phyloP scores from a whole-genome alignment of 2,888 invertebrate species.

The Doris montereyensis region DNA sequence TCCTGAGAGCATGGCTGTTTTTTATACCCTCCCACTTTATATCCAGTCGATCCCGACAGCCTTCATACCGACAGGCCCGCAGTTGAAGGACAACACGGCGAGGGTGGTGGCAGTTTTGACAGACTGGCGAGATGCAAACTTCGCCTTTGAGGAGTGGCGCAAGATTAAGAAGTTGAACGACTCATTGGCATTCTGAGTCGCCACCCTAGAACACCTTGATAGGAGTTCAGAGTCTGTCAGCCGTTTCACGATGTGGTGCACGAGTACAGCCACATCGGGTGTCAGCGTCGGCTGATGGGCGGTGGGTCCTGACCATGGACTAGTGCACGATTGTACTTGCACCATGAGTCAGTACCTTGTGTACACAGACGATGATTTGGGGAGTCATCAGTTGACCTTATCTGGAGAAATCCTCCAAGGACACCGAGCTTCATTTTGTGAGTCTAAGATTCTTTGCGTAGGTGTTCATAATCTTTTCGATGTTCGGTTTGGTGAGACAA shows the following conservation, averaged over 20 bases:
- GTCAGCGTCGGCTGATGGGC: not conserved
- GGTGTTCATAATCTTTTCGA: constrained; percentile 16
- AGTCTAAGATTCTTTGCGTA: constrained; percentile 8
- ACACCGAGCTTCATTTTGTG: not conserved
- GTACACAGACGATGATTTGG: not conserved
- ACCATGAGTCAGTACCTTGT: no score
- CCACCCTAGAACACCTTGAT: constrained; percentile 13
- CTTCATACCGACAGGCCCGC: no score
- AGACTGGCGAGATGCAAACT: not conserved
- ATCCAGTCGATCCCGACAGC: no score
- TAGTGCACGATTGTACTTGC: no score
- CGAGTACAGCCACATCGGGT: no score
- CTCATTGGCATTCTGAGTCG: constrained; percentile 35
- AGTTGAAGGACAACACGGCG: not conserved
- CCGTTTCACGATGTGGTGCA: not conserved
- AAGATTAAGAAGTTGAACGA: constrained; percentile 18
- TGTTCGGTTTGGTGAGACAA: no score
- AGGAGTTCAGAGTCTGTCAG: constrained; percentile 30
- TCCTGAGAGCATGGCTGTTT: no score
- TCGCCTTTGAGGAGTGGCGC: constrained; percentile 7
- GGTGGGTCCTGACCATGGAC: no score
- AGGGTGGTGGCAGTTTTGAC: constrained; percentile 15
- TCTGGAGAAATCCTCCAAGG: not conserved
- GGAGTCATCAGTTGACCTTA: not conserved
- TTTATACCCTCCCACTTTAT: not conserved